phyloP scores from a whole-genome alignment of 1,140 invertebrate species.

The Meloidogyne floridensis region DNA sequence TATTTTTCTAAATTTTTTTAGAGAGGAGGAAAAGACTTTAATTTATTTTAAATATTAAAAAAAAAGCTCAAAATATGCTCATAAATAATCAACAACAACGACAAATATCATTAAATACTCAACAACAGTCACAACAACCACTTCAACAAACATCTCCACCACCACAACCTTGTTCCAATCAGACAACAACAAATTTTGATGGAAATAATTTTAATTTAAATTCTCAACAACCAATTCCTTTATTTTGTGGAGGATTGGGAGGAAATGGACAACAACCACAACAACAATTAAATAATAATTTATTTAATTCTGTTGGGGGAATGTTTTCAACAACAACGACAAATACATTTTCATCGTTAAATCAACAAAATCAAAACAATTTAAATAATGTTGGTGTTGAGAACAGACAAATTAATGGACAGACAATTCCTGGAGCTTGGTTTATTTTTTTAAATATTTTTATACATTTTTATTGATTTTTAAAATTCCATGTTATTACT shows the following conservation, averaged over 20 bases:
- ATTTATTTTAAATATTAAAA: background rate
- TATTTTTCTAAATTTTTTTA: background rate
- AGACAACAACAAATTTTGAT: background rate
- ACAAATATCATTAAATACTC: too few relatives aligned
- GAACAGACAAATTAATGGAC: background rate
- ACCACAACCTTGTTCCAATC: background rate
- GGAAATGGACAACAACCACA: background rate
- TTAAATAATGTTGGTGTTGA: background rate
- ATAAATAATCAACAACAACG: background rate
- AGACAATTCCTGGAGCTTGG: background rate
- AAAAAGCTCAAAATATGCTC: background rate
- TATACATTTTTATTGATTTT: background rate
- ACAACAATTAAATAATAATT: background rate
- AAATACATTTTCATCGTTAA: background rate
- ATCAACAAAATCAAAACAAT: background rate
- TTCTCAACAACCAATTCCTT: background rate
- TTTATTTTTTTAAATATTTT: background rate
- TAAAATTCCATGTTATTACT: too few relatives aligned
- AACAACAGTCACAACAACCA: background rate
- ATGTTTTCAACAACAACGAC: background rate
- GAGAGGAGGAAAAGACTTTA: background rate
- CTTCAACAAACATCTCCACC: background rate
- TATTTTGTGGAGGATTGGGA: background rate
- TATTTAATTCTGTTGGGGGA: background rate
- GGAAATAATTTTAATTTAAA: background rate